phyloP scores from a whole-genome alignment of 2,113 vertebrate species.

The Vidua chalybeata region DNA sequence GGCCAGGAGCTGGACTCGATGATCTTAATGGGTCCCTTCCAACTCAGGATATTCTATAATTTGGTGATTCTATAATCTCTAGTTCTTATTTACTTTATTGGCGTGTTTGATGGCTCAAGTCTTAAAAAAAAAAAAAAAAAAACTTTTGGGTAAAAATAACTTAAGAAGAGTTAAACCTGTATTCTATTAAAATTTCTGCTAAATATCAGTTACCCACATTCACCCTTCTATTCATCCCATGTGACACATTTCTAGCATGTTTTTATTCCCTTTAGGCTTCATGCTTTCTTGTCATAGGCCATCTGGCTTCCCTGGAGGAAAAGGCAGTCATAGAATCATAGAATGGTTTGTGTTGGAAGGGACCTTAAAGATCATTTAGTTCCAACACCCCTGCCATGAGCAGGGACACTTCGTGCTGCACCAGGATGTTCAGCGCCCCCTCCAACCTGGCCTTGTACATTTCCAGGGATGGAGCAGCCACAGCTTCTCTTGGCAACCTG shows the following conservation, averaged over 20 bases:
- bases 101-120: background rate
- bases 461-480: too few relatives aligned
- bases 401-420: accelerated
- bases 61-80: background rate
- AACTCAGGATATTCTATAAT: background rate
- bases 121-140: background rate
- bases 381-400: accelerated
- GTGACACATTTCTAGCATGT: background rate
- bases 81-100: background rate
- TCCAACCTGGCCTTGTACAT: too few relatives aligned
- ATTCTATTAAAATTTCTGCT: background rate
- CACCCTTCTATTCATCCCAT: background rate
- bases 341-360: background rate
- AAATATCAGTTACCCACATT: background rate
- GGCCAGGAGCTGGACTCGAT: accelerated
- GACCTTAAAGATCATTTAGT: too few relatives aligned
- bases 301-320: background rate
- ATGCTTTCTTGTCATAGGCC: accelerated
- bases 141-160: background rate
- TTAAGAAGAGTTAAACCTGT: background rate
- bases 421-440: background rate
- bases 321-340: background rate
- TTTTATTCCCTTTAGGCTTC: background rate
- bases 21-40: background rate
- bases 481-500: too few relatives aligned